Evolutionary conservation across 2,113 vertebrate genomes (phyloP).

Genomic region (Lutjanus erythropterus): DNA sequence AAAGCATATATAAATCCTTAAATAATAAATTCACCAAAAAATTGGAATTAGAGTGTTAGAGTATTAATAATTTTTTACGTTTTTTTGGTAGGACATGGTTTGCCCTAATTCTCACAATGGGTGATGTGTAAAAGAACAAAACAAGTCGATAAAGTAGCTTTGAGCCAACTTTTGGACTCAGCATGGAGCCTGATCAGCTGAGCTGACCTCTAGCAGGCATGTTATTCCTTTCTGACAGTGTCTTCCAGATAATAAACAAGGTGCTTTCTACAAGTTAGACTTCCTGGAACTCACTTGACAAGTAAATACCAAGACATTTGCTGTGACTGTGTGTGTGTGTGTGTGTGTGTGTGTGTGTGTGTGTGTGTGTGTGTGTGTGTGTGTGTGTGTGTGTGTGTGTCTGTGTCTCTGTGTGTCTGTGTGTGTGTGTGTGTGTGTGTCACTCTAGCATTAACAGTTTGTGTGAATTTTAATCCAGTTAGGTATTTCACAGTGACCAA

Average conservation of each 20-base stretch:
- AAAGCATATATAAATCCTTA: too few species aligned
- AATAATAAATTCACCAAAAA: too few species aligned
- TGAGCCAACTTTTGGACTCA: neutral
- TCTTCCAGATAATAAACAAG: conserved; percentile 15
- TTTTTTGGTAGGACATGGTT: too few species aligned
- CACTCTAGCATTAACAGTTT: conserved; percentile 20
- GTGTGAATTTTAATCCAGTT: conserved; percentile 71
- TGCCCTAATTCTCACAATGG: too few species aligned
- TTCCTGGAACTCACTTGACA: conserved; percentile 50
- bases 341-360: conserved; percentile 20
- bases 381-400: conserved; percentile 10
- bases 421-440: conserved; percentile 12
- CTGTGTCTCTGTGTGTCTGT: conserved; percentile 12
- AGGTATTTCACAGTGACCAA: conserved; percentile 80
- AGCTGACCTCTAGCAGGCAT: neutral
- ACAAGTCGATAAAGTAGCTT: neutral
- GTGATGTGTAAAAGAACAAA: neutral
- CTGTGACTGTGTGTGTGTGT: conserved; percentile 15
- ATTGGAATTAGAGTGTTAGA: too few species aligned
- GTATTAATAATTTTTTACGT: too few species aligned
- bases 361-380: conserved; percentile 4
- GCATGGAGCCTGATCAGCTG: neutral
- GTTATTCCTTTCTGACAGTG: neutral
- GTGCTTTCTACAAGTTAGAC: neutral
- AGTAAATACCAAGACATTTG: conserved; percentile 29